These are phyloP conservation scores for Oeneis ivallda DNA, from an alignment of 2,888 invertebrate species.

Conservation along the genomic window DNA sequence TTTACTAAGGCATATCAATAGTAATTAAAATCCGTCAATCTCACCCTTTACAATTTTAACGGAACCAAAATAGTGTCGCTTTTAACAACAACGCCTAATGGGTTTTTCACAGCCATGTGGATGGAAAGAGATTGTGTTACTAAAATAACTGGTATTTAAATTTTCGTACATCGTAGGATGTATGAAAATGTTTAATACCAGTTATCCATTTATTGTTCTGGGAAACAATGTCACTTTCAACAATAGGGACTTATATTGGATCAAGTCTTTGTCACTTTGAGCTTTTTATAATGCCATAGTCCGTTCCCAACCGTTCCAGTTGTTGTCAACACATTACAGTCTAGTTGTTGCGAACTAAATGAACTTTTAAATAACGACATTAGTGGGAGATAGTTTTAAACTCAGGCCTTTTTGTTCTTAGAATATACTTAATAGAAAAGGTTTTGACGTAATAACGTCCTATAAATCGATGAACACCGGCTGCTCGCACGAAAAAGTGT, in stretches of 20 bases:
- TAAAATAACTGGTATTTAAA: background rate
- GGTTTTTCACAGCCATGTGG: background rate
- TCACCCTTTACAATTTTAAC: too few species aligned
- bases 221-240: constrained; percentile 1
- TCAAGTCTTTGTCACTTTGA: background rate
- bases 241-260: constrained; percentile 2
- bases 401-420: background rate
- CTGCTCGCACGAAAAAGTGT: too few species aligned
- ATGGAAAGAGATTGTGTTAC: background rate
- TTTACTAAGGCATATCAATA: too few species aligned
- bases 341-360: background rate
- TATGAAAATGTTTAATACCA: too few species aligned
- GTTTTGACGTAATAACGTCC: too few species aligned
- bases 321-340: background rate
- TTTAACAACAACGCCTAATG: background rate
- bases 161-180: background rate
- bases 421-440: background rate
- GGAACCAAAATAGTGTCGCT: background rate
- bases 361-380: background rate
- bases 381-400: background rate
- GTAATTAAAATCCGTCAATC: too few species aligned
- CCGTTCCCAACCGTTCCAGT: background rate
- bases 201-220: background rate
- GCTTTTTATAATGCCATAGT: background rate
- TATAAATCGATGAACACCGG: too few species aligned